phyloP scores from a whole-genome alignment of 2,888 invertebrate genomes.

The Drosophila testacea region DNA sequence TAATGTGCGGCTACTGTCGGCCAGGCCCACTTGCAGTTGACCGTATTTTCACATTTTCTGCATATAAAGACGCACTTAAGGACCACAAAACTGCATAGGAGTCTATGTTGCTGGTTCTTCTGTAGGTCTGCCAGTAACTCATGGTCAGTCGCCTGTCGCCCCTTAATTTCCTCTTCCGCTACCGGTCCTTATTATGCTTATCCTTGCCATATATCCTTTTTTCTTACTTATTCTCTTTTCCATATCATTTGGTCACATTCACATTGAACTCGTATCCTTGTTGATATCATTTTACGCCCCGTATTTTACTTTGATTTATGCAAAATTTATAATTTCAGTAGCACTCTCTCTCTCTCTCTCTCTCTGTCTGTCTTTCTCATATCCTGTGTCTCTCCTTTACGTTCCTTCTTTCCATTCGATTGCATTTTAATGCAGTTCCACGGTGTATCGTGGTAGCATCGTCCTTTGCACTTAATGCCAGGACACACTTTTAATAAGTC shows the following conservation, averaged over 20 bases:
- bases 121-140: slow-evolving; percentile 2
- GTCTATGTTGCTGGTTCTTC: neutral
- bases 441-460: neutral
- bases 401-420: neutral
- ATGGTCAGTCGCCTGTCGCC: neutral
- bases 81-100: slow-evolving; percentile 13
- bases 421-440: slow-evolving; percentile 19
- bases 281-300: slow-evolving; percentile 21
- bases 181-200: neutral
- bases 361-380: neutral
- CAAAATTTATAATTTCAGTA: slow-evolving; percentile 53
- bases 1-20: slow-evolving; percentile 74
- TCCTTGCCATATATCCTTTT: slow-evolving; percentile 6
- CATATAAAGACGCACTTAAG: slow-evolving; percentile 10
- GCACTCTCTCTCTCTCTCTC: neutral
- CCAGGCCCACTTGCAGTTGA: slow-evolving; percentile 27
- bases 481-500: slow-evolving; percentile 35
- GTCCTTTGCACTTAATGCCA: slow-evolving; percentile 20
- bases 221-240: slow-evolving; percentile 18
- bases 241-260: slow-evolving; percentile 35
- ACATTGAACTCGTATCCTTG: slow-evolving; percentile 35
- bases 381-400: no score
- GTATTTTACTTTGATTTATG: slow-evolving; percentile 60
- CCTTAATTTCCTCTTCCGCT: neutral
- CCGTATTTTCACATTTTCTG: slow-evolving; percentile 18